Evolutionary conservation across 2,888 invertebrate genomes (phyloP).

Genomic region (Entomobrya multifasciata): DNA sequence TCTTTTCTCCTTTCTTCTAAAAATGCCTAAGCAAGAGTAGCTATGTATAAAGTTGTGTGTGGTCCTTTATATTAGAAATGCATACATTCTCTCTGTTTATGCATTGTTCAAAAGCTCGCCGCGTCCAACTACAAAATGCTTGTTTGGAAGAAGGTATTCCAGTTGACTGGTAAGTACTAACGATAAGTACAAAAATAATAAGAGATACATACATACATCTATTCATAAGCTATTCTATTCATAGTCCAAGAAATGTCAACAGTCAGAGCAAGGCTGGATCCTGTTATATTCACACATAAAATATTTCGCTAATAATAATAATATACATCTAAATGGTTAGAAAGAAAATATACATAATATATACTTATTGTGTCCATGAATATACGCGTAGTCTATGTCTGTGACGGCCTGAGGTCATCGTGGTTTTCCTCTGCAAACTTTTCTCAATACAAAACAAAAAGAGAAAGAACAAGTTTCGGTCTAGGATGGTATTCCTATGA

Average conservation of each 20-base stretch:
- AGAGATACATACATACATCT: neutral
- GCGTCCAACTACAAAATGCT: too few species aligned
- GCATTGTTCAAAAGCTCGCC: too few species aligned
- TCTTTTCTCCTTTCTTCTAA: slow-evolving; percentile 35
- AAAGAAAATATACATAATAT: slow-evolving; percentile 32
- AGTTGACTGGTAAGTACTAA: too few species aligned
- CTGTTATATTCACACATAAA: too few species aligned
- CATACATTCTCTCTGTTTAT: too few species aligned
- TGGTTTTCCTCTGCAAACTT: slow-evolving; percentile 69
- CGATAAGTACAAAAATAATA: too few species aligned
- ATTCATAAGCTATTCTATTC: slow-evolving; percentile 1
- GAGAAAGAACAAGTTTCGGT: neutral
- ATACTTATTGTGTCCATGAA: too few species aligned
- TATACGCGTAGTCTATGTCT: slow-evolving; percentile 65
- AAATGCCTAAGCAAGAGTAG: slow-evolving; percentile 57
- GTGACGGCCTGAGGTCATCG: slow-evolving; percentile 72
- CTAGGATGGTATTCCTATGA: neutral
- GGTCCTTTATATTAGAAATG: too few species aligned
- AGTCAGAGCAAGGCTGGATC: too few species aligned
- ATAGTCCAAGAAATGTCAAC: slow-evolving; percentile 23
- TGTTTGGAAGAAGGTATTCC: too few species aligned
- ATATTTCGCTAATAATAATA: slow-evolving; percentile 31
- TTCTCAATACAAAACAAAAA: slow-evolving; percentile 57
- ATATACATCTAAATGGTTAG: neutral
- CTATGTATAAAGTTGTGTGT: too few species aligned